Percentiles rank a stretch among this genome's conserved stretches.
phyloP scores from a whole-genome alignment of 2,888 invertebrate genomes.

The Pammene fasciana region DNA sequence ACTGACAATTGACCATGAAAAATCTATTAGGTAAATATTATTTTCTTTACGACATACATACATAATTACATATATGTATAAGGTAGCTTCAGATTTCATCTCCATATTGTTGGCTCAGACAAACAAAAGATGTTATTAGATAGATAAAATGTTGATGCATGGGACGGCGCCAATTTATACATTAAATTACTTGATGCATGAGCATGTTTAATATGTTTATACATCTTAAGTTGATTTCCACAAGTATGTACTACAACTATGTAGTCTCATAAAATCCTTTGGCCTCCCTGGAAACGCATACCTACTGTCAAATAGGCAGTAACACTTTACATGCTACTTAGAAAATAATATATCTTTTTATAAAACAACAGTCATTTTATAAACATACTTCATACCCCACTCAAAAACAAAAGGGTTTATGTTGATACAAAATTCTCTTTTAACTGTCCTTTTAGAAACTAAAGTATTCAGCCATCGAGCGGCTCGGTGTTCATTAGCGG shows the following conservation, averaged over 20 bases:
- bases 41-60: background rate
- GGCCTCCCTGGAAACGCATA: background rate
- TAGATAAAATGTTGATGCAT: no score
- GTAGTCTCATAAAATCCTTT: no score
- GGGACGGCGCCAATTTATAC: no score
- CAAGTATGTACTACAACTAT: no score
- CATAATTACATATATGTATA: no score
- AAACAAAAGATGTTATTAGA: no score
- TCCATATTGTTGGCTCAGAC: no score
- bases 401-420: background rate
- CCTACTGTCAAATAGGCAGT: background rate
- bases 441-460: conserved; percentile 5
- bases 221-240: no score
- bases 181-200: no score
- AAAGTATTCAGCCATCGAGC: conserved; percentile 49
- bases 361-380: background rate
- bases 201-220: no score
- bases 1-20: conserved; percentile 11
- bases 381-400: background rate
- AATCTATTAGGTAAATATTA: background rate
- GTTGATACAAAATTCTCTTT: background rate
- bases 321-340: conserved; percentile 41
- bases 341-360: background rate
- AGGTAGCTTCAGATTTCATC: no score
- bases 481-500: conserved; percentile 77